Evolutionary conservation across 1,140 invertebrate species (phyloP).

Genomic region (Drosophila arawakana): DNA sequence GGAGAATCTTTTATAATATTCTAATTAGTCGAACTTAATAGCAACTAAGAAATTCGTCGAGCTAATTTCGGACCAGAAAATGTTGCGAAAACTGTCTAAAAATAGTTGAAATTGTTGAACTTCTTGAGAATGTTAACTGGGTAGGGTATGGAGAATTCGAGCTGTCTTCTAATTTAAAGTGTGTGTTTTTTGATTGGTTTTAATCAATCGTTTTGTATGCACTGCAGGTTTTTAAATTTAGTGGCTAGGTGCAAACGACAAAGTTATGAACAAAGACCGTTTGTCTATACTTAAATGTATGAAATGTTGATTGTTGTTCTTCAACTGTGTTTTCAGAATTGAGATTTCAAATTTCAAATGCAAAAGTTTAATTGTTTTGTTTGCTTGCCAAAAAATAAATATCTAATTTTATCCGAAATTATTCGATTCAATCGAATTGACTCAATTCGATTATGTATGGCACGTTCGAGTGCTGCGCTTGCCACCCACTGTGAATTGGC

Average conservation of each 20-base stretch:
- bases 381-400: constrained; percentile 49
- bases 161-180: background rate
- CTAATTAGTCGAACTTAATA: too few species aligned
- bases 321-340: constrained; percentile 14
- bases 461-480: constrained; percentile 45
- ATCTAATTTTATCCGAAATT: background rate
- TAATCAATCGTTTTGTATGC: constrained; percentile 61
- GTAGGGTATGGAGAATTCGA: constrained; percentile 14
- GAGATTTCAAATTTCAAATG: constrained; percentile 35
- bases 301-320: constrained; percentile 23
- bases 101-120: too few species aligned
- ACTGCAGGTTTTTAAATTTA: constrained; percentile 22
- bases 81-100: too few species aligned
- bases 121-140: background rate
- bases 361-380: constrained; percentile 62
- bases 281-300: constrained; percentile 39
- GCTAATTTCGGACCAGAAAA: too few species aligned
- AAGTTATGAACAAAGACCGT: constrained; percentile 58
- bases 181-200: constrained; percentile 12
- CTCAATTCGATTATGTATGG: constrained; percentile 25
- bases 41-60: too few species aligned
- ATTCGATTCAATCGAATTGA: background rate
- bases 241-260: constrained; percentile 50
- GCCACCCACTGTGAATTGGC: constrained; percentile 53
- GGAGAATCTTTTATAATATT: too few species aligned